Percentiles rank a stretch among this genome's conserved stretches.
Evolutionary conservation across 2,888 invertebrate genomes (phyloP).

Genomic region (Scaeva pyrastri): DNA sequence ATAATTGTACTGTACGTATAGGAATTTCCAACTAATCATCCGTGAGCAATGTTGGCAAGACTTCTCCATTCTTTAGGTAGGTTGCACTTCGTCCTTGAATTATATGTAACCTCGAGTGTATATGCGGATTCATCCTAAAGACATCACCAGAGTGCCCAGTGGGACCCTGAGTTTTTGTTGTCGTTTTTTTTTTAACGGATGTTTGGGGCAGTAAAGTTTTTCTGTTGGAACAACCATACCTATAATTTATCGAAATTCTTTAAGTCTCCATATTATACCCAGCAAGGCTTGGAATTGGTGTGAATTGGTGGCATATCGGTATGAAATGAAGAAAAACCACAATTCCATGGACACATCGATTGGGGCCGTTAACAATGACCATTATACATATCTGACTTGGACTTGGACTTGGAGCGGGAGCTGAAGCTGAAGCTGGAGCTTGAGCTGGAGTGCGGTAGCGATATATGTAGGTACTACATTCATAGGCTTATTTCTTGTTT

Average conservation of each 20-base stretch:
- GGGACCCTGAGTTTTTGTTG: not conserved
- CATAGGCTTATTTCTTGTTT: conserved; percentile 52
- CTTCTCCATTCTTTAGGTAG: not conserved
- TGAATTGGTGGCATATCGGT: conserved; percentile 23
- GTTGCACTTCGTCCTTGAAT: conserved; percentile 26
- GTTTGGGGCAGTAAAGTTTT: conserved; percentile 4
- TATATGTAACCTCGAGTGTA: conserved; percentile 3
- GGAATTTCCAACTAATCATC: not conserved
- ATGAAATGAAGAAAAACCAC: conserved; percentile 37
- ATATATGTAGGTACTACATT: not conserved
- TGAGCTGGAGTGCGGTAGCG: too few species aligned
- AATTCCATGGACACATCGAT: conserved; percentile 54
- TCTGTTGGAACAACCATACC: not conserved
- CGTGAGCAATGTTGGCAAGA: not conserved
- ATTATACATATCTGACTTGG: conserved; percentile 36
- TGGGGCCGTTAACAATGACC: conserved; percentile 53
- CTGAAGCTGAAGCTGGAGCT: too few species aligned
- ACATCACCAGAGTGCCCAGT: not conserved
- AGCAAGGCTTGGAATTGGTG: conserved; percentile 17
- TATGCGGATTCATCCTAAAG: conserved; percentile 18
- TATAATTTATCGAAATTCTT: conserved; percentile 61
- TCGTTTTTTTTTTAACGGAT: conserved; percentile 32
- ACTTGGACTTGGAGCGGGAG: not conserved
- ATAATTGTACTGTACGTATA: not conserved
- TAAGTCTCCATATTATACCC: not conserved